Evolutionary conservation across 2,797 vertebrate species (phyloP), one percentile per base, ranked within the genome.

Genomic region (Benthosema pterotum): DNA sequence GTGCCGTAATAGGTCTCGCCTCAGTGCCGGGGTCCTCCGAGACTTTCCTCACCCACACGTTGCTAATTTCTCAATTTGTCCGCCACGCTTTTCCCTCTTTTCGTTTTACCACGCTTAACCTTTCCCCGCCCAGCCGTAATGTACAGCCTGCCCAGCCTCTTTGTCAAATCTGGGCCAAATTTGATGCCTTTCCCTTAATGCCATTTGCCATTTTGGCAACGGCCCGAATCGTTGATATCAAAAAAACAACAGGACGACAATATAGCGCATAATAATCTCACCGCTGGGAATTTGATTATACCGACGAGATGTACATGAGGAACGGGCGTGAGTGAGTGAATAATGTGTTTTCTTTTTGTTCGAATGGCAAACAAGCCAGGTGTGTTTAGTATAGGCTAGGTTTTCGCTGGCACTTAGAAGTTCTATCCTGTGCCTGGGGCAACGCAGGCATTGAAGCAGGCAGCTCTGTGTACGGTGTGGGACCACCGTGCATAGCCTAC

Each of bases 1-100:
- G 87, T 80, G 86, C 78, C 82, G 73, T 91, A 92, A 91, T 89
- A 89, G 90, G 88, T 89, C 88, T 91, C 69, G 77, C 85, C 85
- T 89, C 88, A 71, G 75, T 62, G 52, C 74, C 61, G 43, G 32
- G 77, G 84, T 90, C 91, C 92, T 91, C 75, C 4, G 91, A 92
- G 90, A 90, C 81, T 75, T 69, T 79, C 69, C 60, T 68, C 65
- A 69, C 69, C 72, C 65, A 71, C 81, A 75, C 72, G 50, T 86
- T 82, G 84, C 87, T 93, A 92, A 93, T 92, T 92, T 90, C 90
- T 91, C 91, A 91, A 91, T 91, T 92, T 92, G 88, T 92, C 87
- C 80, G 28, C 78, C 74, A 74, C 79, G 71, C 38, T 88, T 84
- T 86, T 75, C 69, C 62, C 71, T 74, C 66, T 73, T 74, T 83